Evolutionary conservation across 1,140 invertebrate species (phyloP).

Genomic region (Thaumatotibia leucotreta): DNA sequence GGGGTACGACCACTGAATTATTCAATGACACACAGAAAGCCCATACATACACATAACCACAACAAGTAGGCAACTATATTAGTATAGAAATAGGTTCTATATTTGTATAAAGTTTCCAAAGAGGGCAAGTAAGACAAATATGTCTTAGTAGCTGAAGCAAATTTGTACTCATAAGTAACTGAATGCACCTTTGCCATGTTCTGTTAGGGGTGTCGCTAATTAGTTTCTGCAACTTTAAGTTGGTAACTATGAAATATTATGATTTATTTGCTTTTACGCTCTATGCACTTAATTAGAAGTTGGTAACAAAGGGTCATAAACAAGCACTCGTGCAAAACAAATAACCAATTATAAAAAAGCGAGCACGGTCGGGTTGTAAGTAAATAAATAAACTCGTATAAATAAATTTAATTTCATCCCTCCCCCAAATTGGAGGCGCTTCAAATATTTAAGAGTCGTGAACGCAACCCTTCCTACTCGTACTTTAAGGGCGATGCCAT

Average conservation of each 20-base stretch:
- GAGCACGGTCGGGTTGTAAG: conserved; percentile 35
- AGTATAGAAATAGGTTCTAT: conserved; percentile 48
- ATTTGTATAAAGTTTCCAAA: conserved; percentile 51
- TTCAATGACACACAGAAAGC: conserved; percentile 73
- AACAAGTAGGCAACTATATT: conserved; percentile 35
- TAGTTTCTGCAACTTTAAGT: conserved; percentile 34
- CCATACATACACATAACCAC: conserved; percentile 70
- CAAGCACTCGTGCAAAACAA: conserved; percentile 11
- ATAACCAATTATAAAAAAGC: conserved; percentile 28
- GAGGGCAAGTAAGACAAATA: conserved; percentile 67
- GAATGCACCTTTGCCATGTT: conserved; percentile 56
- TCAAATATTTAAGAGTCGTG: conserved; percentile 72
- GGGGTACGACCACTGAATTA: conserved; percentile 71
- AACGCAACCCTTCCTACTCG: conserved; percentile 69
- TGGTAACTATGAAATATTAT: conserved; percentile 27
- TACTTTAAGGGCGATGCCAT: conserved; percentile 52
- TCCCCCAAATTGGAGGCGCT: conserved; percentile 63
- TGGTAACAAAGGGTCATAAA: conserved; percentile 5
- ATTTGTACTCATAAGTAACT: conserved; percentile 64
- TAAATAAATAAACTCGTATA: conserved; percentile 63
- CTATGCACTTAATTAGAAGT: conserved; percentile 13
- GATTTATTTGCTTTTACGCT: neutral
- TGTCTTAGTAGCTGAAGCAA: conserved; percentile 62
- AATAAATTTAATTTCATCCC: conserved; percentile 74
- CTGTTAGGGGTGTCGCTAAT: conserved; percentile 48